Evolutionary conservation across 1,140 invertebrate species (phyloP).

Genomic region (Cepaea nemoralis): DNA sequence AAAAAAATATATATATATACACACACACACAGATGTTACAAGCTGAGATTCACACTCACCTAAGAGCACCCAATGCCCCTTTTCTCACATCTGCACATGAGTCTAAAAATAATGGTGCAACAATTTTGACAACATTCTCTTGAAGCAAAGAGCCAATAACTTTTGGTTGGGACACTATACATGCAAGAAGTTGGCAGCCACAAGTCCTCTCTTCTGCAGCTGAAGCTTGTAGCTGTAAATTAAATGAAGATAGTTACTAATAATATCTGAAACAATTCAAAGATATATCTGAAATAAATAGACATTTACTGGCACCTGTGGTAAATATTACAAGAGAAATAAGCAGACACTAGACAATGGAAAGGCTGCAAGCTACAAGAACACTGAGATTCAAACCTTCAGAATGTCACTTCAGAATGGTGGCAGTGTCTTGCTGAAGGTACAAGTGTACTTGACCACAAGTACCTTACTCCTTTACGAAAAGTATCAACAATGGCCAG

Average conservation of each 20-base stretch:
- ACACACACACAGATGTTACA: too few relatives aligned
- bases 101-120: slow-evolving; percentile 51
- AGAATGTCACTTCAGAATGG: too few relatives aligned
- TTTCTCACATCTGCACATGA: slow-evolving; percentile 44
- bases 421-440: too few relatives aligned
- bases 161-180: slow-evolving; percentile 48
- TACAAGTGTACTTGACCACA: too few relatives aligned
- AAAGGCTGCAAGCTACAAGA: too few relatives aligned
- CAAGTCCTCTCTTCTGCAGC: slow-evolving; percentile 48
- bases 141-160: slow-evolving; percentile 45
- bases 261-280: neutral
- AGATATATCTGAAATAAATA: neutral
- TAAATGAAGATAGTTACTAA: neutral
- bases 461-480: too few relatives aligned
- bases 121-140: slow-evolving; percentile 49
- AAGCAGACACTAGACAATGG: too few relatives aligned
- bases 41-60: slow-evolving; percentile 42
- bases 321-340: too few relatives aligned
- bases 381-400: too few relatives aligned
- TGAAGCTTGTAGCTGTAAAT: slow-evolving; percentile 45
- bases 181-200: slow-evolving; percentile 51
- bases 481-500: too few relatives aligned
- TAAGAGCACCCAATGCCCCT: slow-evolving; percentile 51
- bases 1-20: too few relatives aligned
- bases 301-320: too few relatives aligned